Conservation (phyloP, 2,113 vertebrate species). For the Poecilia latipinna region DNA sequence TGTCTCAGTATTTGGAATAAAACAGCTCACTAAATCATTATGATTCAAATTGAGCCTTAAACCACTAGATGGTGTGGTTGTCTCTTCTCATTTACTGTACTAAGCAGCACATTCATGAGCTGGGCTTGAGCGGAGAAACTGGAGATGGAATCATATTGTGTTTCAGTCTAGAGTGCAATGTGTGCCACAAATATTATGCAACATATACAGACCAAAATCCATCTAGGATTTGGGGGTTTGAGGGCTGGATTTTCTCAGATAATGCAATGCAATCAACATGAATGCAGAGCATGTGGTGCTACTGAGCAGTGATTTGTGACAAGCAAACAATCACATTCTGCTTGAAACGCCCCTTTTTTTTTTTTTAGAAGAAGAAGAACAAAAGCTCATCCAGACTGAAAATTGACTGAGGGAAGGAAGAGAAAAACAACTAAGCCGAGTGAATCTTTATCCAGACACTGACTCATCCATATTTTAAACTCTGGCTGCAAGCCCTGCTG, state of each 20-base stretch:
- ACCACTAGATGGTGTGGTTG: conserved; percentile 78
- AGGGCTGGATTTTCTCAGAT: conserved; percentile 37
- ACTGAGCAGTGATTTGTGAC: conserved; percentile 37
- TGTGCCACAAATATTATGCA: conserved; percentile 32
- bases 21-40: conserved; percentile 1
- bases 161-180: conserved; percentile 5
- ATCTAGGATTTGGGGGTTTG: conserved; percentile 18
- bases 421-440: conserved; percentile 23
- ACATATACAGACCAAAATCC: conserved; percentile 18
- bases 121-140: conserved; percentile 25
- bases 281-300: conserved; percentile 40
- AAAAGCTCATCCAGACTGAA: conserved; percentile 57
- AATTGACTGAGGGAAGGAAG: conserved; percentile 33
- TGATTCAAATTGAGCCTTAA: conserved; percentile 19
- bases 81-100: conserved; percentile 40
- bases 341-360: conserved; percentile 48
- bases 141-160: conserved; percentile 26
- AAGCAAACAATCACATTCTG: conserved; percentile 40
- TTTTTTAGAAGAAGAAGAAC: conserved; percentile 33
- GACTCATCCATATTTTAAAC: conserved; percentile 65
- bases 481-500: conserved; percentile 49
- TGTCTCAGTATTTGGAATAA: background rate
- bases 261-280: conserved; percentile 35
- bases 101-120: conserved; percentile 19
- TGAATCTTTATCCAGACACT: conserved; percentile 53